Conservation (phyloP, 1,140 invertebrate genomes). For the Belonocnema kinseyi region DNA sequence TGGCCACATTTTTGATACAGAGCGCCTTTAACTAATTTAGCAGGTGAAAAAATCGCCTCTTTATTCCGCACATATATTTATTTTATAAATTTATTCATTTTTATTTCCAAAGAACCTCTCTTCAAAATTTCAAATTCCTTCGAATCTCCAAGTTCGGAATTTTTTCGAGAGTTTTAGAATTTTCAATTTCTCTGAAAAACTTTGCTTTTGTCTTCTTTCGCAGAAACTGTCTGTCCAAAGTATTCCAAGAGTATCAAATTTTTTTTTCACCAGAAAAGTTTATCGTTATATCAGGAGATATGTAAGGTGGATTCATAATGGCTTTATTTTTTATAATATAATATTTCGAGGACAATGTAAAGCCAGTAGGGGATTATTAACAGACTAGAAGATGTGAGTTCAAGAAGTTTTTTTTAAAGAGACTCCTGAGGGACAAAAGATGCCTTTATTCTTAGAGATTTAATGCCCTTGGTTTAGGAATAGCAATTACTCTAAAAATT, state of each 20-base stretch:
- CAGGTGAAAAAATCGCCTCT: background rate
- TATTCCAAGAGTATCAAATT: background rate
- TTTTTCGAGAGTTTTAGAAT: too few relatives aligned
- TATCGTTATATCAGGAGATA: conserved; percentile 1
- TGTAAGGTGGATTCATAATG: background rate
- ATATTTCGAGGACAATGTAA: background rate
- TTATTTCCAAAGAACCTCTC: too few relatives aligned
- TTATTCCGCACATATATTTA: background rate
- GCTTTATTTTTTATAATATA: background rate
- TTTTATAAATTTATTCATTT: background rate
- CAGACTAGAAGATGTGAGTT: conserved; percentile 19
- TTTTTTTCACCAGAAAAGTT: background rate
- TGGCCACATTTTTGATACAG: background rate
- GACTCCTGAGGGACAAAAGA: background rate
- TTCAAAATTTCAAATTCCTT: too few relatives aligned
- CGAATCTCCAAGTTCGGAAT: too few relatives aligned
- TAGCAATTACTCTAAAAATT: background rate
- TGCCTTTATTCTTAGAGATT: conserved; percentile 15
- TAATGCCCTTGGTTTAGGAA: conserved; percentile 21
- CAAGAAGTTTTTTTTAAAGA: background rate
- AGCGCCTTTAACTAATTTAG: background rate
- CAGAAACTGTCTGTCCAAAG: too few relatives aligned
- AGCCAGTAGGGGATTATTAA: background rate
- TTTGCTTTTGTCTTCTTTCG: too few relatives aligned
- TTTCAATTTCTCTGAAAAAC: too few relatives aligned